Evolutionary conservation across 1,140 invertebrate genomes (phyloP), one percentile per base, ranked within the genome.

Genomic region (Cherax destructor): DNA sequence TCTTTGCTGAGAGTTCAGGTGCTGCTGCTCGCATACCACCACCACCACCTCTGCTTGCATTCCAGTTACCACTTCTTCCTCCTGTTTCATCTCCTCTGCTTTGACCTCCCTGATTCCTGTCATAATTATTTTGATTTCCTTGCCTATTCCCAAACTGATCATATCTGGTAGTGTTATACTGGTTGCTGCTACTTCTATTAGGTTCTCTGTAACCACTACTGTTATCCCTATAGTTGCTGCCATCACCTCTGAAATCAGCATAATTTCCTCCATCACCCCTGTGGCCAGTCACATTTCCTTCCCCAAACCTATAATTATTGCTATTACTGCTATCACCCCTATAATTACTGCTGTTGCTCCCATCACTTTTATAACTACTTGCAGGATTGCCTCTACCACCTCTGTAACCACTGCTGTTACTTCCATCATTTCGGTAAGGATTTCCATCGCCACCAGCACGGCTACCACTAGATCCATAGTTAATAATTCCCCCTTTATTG

Each of bases 131-230:
- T 30, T 88, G 61, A 41, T 13, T 52, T 30, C 77, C 59, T 88
- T 88, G 86, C 30, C 86, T 88, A 30, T n/a, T 88, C 24, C 49
- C 65, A 52, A 69, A 88, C 11, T 69, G 77, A 69, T 88, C 79
- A 81, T 88, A 81, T 72, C 86, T 80, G 30, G 2, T 41, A 72
- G 7, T 41, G 59, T 69, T 49, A 81, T 81, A 81, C 30, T 88
- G 56, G 47, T 21, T 78, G 30, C 9, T 65, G 78, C 13, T 52
- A 7, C 78, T 65, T 72, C 86, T 65, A 72, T 50, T 74, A 41
- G 30, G 30, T 41, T 41, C 30, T 41, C 30, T 41, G 13, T 56
- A 56, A 13, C 52, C 6, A 9, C 52, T 13, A 49, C 61, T 65
- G 18, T 47, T 65, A 41, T 83, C 61, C 11, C 30, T 65, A 47